A percentile compares a stretch with the other conserved stretches of the same genome.
phyloP scores from a whole-genome alignment of 2,888 invertebrate genomes.

The Matsumyia berberina region DNA sequence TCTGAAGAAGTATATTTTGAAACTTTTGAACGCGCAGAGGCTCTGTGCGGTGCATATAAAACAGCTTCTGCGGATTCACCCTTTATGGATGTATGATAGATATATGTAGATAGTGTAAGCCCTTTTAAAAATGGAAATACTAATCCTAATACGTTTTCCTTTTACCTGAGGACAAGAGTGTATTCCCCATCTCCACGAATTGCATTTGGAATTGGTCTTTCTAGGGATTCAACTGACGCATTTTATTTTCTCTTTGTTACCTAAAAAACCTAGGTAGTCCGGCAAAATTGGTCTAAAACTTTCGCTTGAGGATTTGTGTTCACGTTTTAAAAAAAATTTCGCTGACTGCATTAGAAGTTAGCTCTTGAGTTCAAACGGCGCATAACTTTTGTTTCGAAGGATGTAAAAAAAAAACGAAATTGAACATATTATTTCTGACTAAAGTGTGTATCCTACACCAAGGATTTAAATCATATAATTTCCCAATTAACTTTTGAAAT shows the following conservation, averaged over 20 bases:
- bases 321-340: too few species aligned
- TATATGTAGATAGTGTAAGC: neutral
- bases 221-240: neutral
- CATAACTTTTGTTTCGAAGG: too few species aligned
- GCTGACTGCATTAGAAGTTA: too few species aligned
- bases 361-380: too few species aligned
- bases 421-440: too few species aligned
- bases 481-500: constrained; percentile 3
- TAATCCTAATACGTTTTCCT: constrained; percentile 14
- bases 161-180: neutral
- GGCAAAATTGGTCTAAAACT: too few species aligned
- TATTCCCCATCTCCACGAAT: neutral
- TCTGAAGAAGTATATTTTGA: neutral
- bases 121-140: constrained; percentile 25
- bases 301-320: too few species aligned
- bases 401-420: too few species aligned
- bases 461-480: neutral
- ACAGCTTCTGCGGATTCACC: constrained; percentile 1
- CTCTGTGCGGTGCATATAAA: constrained; percentile 12
- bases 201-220: constrained; percentile 6
- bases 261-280: neutral
- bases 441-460: neutral
- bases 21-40: neutral
- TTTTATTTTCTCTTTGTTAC: neutral
- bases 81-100: too few species aligned